Conservation (phyloP, 1,140 invertebrate species). For the Diprion similis region DNA sequence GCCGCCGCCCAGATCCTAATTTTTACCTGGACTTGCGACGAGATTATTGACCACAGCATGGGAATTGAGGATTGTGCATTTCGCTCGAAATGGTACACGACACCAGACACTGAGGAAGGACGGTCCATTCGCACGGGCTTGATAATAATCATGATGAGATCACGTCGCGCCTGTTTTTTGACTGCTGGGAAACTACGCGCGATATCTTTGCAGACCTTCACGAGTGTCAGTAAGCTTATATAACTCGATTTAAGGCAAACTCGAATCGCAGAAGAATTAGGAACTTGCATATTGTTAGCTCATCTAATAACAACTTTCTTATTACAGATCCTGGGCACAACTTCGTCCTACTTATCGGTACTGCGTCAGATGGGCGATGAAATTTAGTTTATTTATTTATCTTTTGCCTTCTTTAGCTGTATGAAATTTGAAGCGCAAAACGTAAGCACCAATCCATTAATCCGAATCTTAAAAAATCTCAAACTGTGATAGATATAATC, state of each 20-base stretch:
- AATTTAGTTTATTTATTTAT: not conserved
- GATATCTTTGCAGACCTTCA: constrained; percentile 32
- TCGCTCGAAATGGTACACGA: constrained; percentile 16
- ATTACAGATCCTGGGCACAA: constrained; percentile 29
- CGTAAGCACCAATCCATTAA: too few species aligned
- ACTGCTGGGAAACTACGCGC: constrained; percentile 35
- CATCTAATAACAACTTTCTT: not conserved
- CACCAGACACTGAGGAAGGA: constrained; percentile 10
- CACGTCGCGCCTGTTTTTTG: constrained; percentile 23
- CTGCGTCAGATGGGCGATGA: constrained; percentile 16
- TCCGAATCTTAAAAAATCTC: too few species aligned
- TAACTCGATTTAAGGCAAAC: too few species aligned
- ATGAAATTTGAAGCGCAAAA: too few species aligned
- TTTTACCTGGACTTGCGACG: constrained; percentile 26
- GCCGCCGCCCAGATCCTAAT: constrained; percentile 26
- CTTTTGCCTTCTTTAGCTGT: too few species aligned
- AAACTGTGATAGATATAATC: too few species aligned
- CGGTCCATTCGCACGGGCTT: constrained; percentile 20
- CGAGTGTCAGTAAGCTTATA: constrained; percentile 18
- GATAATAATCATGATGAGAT: constrained; percentile 22
- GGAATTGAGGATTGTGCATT: constrained; percentile 23
- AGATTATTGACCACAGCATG: constrained; percentile 29
- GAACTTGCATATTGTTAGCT: not conserved
- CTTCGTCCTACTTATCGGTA: constrained; percentile 33
- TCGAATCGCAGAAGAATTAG: not conserved